Conservation (phyloP, 2,888 invertebrate genomes). For the Agrochola macilenta region DNA sequence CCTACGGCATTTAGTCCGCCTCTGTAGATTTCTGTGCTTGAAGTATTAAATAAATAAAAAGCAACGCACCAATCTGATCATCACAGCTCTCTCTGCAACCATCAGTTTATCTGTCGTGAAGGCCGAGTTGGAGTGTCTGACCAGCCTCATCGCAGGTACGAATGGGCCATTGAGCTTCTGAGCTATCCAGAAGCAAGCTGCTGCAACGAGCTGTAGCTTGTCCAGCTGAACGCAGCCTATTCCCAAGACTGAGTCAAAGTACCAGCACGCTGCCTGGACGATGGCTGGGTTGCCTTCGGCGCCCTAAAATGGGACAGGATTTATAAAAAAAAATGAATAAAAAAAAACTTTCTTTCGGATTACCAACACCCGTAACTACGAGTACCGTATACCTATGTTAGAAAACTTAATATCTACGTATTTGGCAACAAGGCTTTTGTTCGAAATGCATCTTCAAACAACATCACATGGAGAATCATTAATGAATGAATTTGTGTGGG, state of each 20-base stretch:
- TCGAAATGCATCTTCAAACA: too few species aligned
- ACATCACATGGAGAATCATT: too few species aligned
- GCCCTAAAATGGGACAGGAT: constrained; percentile 67
- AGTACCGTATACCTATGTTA: too few species aligned
- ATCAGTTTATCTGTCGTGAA: constrained; percentile 72
- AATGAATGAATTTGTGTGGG: too few species aligned
- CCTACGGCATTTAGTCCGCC: too few species aligned
- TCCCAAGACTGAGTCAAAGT: constrained; percentile 78
- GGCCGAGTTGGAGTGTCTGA: constrained; percentile 73
- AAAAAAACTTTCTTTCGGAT: too few species aligned
- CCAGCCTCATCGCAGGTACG: constrained; percentile 71
- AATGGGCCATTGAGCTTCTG: constrained; percentile 78
- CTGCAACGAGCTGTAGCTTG: constrained; percentile 79
- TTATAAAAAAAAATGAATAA: too few species aligned
- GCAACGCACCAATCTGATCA: constrained; percentile 76
- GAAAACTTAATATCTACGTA: too few species aligned
- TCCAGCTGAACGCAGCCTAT: constrained; percentile 68
- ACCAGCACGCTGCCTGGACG: constrained; percentile 82
- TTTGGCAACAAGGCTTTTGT: too few species aligned
- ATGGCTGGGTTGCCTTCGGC: constrained; percentile 77
- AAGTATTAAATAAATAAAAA: too few species aligned
- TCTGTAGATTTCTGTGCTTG: too few species aligned
- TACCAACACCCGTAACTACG: too few species aligned
- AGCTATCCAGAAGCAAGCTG: constrained; percentile 85
- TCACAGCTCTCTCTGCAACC: constrained; percentile 75